phyloP scores from a whole-genome alignment of 1,140 invertebrate species.

The Chrysomallon squamiferum region DNA sequence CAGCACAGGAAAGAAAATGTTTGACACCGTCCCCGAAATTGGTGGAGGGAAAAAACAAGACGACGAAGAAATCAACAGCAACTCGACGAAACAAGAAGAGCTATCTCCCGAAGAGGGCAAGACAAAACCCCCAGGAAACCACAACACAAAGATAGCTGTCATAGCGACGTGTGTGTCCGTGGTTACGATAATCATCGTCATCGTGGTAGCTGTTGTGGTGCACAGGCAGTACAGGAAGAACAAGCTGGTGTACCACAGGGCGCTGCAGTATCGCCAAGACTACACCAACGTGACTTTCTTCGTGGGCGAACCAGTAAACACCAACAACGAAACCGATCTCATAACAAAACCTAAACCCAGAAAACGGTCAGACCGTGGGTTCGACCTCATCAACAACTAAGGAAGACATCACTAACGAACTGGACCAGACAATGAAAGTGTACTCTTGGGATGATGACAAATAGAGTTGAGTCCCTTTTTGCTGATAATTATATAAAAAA shows the following conservation, averaged over 20 bases:
- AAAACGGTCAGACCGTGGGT: conserved; percentile 26
- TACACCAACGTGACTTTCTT: conserved; percentile 16
- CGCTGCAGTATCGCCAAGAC: conserved; percentile 11
- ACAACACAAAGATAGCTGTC: conserved; percentile 7
- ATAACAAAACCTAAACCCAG: neutral
- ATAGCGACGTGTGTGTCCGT: conserved; percentile 7
- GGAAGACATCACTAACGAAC: conserved; percentile 32
- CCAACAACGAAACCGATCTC: neutral
- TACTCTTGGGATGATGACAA: conserved; percentile 23
- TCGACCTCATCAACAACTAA: conserved; percentile 30
- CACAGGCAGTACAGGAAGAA: conserved; percentile 5
- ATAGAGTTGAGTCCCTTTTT: too few species aligned
- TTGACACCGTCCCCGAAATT: too few species aligned
- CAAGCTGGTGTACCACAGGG: conserved; percentile 7
- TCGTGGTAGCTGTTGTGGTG: conserved; percentile 14
- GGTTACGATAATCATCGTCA: conserved; percentile 14
- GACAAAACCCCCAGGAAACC: neutral
- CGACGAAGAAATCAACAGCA: too few species aligned
- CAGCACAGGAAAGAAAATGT: too few species aligned
- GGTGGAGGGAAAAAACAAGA: too few species aligned
- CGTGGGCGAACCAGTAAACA: neutral
- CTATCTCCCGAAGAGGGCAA: too few species aligned
- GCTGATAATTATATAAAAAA: too few species aligned
- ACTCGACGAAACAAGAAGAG: too few species aligned
- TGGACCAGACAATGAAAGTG: conserved; percentile 20